Evolutionary conservation across 2,797 vertebrate genomes (phyloP), one percentile per base, ranked within the genome.

Genomic region (Poeciliopsis paucimaculata): DNA sequence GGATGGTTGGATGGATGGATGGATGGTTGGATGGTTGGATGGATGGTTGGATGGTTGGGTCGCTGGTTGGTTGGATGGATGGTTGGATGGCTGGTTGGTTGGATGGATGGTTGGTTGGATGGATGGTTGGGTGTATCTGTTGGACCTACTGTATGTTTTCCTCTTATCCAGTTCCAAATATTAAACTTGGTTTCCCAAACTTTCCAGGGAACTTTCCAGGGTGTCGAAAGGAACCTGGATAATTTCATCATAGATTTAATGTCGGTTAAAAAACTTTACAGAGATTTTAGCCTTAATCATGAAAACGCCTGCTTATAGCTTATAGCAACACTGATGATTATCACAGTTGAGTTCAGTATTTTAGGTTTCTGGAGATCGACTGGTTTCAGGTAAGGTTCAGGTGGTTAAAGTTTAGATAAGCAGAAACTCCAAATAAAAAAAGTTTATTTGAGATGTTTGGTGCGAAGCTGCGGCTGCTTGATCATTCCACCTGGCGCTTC

Each of bases 401-500:
- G 18, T 36, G 31, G 12, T 73, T 11, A 34, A 34, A 10, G 51
- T 75, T n/a, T 28, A 41, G 3, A 23, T 9, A 26, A 26, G 26
- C 39, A 55, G 34, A n/a, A 74, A 13, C 34, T 5, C 5, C 16
- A 74, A 39, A 74, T 55, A 9, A 36, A 70, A 53, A 70, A 36
- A 7, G 10, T 53, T 53, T 23, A 26, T 53, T 53, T n/a, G n/a
- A n/a, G 41, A 45, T 45, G 41, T 43, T 70, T 70, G 4, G 10
- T 43, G 66, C 23, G 26, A 70, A 43, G 46, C 72, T 72, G 62
- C 41, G 64, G 64, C 66, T 71, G 41, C 45, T 70, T 71, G 39
- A 18, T 46, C 26, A 51, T 13, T 80, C 51, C 68, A 70, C 64
- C 62, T 75, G 45, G 43, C 36, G 15, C 41, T 72, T 83, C 57